Conservation (phyloP, 2,888 invertebrate genomes). For the Pollenia labialis region DNA sequence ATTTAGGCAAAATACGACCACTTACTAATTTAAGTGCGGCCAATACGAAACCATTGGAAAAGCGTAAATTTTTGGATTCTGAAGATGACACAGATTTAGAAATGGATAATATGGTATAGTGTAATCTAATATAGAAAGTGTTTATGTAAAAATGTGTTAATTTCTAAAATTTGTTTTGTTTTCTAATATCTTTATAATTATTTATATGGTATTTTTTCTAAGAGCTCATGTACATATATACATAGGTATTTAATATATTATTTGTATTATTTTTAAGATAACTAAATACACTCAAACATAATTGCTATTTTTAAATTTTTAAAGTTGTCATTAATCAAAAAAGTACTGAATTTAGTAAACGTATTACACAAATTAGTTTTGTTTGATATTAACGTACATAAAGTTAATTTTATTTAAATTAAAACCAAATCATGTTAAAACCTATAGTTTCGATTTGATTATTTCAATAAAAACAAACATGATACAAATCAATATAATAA, state of each 20-base stretch:
- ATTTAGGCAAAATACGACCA: slow-evolving; percentile 83
- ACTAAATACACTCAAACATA: neutral
- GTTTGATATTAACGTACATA: too few species aligned
- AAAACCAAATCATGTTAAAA: too few species aligned
- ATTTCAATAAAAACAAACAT: too few species aligned
- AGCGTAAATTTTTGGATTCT: slow-evolving; percentile 78
- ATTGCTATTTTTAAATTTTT: neutral
- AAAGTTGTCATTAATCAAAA: neutral
- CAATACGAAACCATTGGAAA: slow-evolving; percentile 72
- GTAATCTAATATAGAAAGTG: neutral
- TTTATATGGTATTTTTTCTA: slow-evolving; percentile 1
- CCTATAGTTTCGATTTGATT: too few species aligned
- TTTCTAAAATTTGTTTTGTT: neutral
- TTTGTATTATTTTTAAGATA: neutral
- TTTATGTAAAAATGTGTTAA: neutral
- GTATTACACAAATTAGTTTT: neutral
- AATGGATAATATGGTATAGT: slow-evolving; percentile 81
- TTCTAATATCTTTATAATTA: slow-evolving; percentile 10
- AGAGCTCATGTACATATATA: neutral
- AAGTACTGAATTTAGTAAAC: neutral
- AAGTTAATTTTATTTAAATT: too few species aligned
- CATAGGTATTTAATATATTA: neutral
- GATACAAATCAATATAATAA: too few species aligned
- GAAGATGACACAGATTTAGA: slow-evolving; percentile 80
- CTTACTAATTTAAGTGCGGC: slow-evolving; percentile 75